A percentile compares a stretch with the other conserved stretches of the same genome.
These are phyloP conservation scores for Ennomos fuscantarius DNA, from an alignment of 2,888 invertebrate species.

Conservation along the genomic window DNA sequence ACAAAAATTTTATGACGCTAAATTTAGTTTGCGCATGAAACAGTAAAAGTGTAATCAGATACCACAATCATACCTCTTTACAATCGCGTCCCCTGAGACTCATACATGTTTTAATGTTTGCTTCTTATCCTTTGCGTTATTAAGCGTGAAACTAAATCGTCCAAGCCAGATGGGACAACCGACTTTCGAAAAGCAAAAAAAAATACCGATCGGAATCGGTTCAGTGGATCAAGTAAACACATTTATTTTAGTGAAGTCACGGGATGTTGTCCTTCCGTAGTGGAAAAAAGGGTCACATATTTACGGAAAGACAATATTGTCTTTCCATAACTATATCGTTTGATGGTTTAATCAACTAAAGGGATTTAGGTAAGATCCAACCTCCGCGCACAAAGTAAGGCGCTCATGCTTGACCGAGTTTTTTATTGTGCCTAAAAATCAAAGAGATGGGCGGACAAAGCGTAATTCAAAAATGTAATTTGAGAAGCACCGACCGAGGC, in stretches of 20 bases:
- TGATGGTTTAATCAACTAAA: conserved; percentile 43
- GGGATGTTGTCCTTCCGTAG: conserved; percentile 41
- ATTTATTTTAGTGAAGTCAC: conserved; percentile 43
- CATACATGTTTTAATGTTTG: conserved; percentile 39
- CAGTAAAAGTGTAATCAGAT: conserved; percentile 35
- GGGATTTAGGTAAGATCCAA: conserved; percentile 39
- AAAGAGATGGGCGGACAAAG: conserved; percentile 36
- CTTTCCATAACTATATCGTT: conserved; percentile 43
- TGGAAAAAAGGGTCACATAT: conserved; percentile 43
- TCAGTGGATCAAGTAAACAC: conserved; percentile 41
- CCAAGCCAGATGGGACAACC: conserved; percentile 40
- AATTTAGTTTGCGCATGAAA: conserved; percentile 34
- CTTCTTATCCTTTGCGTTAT: conserved; percentile 41
- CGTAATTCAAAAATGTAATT: conserved; percentile 28
- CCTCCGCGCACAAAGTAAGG: conserved; percentile 34
- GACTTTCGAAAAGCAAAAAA: conserved; percentile 36
- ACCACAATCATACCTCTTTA: conserved; percentile 38
- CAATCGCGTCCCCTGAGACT: conserved; percentile 30
- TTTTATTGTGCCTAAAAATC: conserved; percentile 40
- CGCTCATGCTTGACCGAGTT: conserved; percentile 41
- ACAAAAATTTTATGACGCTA: conserved; percentile 35
- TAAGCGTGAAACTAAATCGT: conserved; percentile 43
- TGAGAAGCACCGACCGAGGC: conserved; percentile 14
- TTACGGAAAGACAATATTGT: conserved; percentile 43
- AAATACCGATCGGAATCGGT: conserved; percentile 40